Base-by-base conservation (phyloP, 2,888 invertebrate species). In the Pachycephus smyrnensis region DNA sequence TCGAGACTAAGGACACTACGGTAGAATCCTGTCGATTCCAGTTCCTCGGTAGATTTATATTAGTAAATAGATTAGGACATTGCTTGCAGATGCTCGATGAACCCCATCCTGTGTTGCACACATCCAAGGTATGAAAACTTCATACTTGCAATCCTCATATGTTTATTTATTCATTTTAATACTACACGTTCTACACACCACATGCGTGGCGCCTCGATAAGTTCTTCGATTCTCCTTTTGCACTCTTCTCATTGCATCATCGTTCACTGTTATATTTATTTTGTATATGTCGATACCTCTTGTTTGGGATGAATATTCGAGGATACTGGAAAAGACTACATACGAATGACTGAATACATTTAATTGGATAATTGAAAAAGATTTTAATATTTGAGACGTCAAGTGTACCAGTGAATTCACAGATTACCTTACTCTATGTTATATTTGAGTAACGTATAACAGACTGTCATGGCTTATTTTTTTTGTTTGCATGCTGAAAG, bases 41-140 rank as follows among this genome's bases (percentile, higher is more conserved):
- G 35, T 35, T 74, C 35, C 74, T 77, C 77, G 68, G 68, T 79
- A 82, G 85, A 85, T 82, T 55, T 85, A 83, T 82, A 80, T 82
- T 86, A 85, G 85, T 86, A 86, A 85, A 89, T 89, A 90, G 90
- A 88, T 82, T 88, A 90, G 88, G 87, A 86, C 88, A 87, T 91
- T 91, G 88, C 88, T 91, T 91, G 85, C 91, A 91, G 91, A 91
- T 91, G 91, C 89, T 91, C 91, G 87, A 83, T 89, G 90, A 91
- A 91, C 85, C 89, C 90, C 84, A 85, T 91, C 90, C 88, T 91
- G 88, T 91, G 91, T 91, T 91, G 91, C 89, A 90, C 90, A 86
- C 89, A 90, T 86, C 88, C 89, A 89, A 91, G 91, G 91, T 91
- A 91, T 86, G 91, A 86, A 85, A 84, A 81, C 83, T 84, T 83